Conservation (phyloP, 2,888 invertebrate genomes). For the Sepioteuthis lessoniana region DNA sequence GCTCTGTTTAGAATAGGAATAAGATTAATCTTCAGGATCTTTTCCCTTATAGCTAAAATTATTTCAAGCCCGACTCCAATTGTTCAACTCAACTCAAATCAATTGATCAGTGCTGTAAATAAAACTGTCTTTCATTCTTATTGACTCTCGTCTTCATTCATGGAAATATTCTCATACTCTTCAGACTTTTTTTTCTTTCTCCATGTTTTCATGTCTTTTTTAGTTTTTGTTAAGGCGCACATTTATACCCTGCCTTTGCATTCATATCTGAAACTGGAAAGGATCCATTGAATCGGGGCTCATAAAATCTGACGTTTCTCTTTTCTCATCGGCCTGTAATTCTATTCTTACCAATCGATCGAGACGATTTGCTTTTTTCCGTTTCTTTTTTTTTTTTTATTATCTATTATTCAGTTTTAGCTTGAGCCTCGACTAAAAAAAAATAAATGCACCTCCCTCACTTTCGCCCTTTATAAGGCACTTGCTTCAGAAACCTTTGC, state of each 20-base stretch:
- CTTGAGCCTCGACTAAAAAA: background rate
- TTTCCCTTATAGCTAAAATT: too few species aligned
- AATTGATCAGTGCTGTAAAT: too few species aligned
- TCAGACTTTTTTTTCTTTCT: background rate
- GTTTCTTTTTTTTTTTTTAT: background rate
- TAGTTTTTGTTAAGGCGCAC: background rate
- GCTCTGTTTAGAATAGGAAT: too few species aligned
- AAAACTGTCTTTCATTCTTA: too few species aligned
- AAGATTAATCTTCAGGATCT: too few species aligned
- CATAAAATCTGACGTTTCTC: background rate
- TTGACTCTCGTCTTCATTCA: too few species aligned
- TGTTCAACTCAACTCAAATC: too few species aligned
- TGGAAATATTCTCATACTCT: background rate
- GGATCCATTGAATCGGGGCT: background rate
- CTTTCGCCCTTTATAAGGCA: background rate
- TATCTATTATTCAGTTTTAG: background rate
- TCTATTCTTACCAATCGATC: background rate
- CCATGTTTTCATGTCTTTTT: background rate
- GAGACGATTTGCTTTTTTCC: too few species aligned
- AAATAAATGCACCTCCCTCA: background rate
- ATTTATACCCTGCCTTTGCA: background rate
- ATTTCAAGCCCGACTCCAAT: too few species aligned
- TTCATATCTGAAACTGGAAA: background rate
- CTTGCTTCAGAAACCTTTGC: background rate
- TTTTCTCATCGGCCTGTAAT: background rate